Evolutionary conservation across 1,140 invertebrate species (phyloP), one percentile per base, ranked within the genome.

Genomic region (Wiebesia pumilae): DNA sequence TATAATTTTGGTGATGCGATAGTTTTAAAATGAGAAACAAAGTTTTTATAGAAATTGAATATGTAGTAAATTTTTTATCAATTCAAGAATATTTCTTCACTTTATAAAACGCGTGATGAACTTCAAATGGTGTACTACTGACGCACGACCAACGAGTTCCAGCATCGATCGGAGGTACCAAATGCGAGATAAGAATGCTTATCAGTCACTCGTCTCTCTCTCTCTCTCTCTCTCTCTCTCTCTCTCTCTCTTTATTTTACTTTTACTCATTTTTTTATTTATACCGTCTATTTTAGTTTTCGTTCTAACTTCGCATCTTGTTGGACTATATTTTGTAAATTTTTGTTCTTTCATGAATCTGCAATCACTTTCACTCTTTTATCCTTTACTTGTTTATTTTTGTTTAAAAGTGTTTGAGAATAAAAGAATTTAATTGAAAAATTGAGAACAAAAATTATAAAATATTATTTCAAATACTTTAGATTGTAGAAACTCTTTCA

Each of bases 121-220:
- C 38, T 43, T 75, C 24, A 43, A 75, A 12, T 43, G n/a, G 40
- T 38, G 27, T 75, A 12, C 40, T 75, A 75, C 38, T 75, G 71
- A 75, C 71, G 71, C 71, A 75, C 38, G 27, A 75, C 38, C 71
- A 43, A 75, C 38, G 38, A 67, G 65, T 33, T 16, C 43, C 30
- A 65, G n/a, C 69, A 83, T 75, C 69, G 82, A 83, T 75, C 71
- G 51, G 27, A 69, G 6, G 16, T 35, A 38, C 71, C 33, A 83
- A 83, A 33, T 58, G 40, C 51, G 51, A 69, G 71, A 75, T 83
- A 83, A 83, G 82, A 83, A 83, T 83, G 82, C 38, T 71, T 75
- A 83, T 83, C 82, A 75, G 67, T 73, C 43, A 24, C 16, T 47
- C 10, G 4, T 54, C n/a, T 35, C 75, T 75, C 2, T 75, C 71